phyloP scores from a whole-genome alignment of 2,113 vertebrate genomes.

The Mellivora capensis region DNA sequence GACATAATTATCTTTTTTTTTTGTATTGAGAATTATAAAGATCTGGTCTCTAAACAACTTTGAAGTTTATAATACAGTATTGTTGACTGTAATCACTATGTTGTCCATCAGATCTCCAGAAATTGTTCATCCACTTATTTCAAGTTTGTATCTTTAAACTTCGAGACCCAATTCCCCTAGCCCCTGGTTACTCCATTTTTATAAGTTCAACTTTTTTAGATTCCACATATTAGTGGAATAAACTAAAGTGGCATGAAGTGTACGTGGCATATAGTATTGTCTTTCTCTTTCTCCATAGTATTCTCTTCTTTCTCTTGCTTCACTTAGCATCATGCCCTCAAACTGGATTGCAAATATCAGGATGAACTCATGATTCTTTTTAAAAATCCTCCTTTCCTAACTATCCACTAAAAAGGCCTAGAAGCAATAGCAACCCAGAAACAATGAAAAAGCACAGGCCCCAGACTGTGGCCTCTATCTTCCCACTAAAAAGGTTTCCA shows the following conservation, averaged over 20 bases:
- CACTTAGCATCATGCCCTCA: neutral
- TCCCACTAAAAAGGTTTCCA: neutral
- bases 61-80: neutral
- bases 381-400: neutral
- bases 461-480: neutral
- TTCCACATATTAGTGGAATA: neutral
- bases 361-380: neutral
- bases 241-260: neutral
- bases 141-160: neutral
- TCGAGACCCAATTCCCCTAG: neutral
- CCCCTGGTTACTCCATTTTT: neutral
- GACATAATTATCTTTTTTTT: neutral
- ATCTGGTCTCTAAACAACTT: neutral
- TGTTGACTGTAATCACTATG: neutral
- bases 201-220: neutral
- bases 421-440: neutral
- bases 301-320: neutral
- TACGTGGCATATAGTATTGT: neutral
- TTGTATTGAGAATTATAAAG: neutral
- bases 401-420: neutral
- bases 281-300: neutral
- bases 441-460: neutral
- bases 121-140: neutral
- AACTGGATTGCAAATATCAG: neutral
- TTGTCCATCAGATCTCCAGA: neutral